Conservation (phyloP, 1,140 invertebrate genomes). For the Drosophila simulans region DNA sequence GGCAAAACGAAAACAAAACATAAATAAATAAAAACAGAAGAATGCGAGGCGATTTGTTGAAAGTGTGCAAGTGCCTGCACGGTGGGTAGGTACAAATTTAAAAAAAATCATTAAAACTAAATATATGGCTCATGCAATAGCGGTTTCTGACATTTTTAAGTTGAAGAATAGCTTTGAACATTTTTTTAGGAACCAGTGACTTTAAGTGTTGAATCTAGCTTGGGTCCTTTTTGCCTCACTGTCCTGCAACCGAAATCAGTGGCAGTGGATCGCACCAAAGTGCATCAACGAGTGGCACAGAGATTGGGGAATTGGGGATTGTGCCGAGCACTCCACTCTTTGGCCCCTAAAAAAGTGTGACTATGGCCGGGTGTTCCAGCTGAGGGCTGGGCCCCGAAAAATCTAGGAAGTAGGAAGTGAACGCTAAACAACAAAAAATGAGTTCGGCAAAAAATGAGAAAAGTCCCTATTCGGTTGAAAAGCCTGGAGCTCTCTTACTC, state of each 20-base stretch:
- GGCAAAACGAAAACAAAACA: constrained; percentile 36
- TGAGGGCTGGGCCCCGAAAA: constrained; percentile 30
- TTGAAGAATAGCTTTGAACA: no score
- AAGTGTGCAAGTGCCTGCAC: constrained; percentile 58
- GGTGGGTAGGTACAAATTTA: constrained; percentile 23
- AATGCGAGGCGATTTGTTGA: constrained; percentile 76
- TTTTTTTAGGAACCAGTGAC: not conserved
- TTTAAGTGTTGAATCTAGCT: not conserved
- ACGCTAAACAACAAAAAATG: constrained; percentile 30
- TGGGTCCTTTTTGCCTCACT: constrained; percentile 18
- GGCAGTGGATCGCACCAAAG: constrained; percentile 40
- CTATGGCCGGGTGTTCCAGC: constrained; percentile 24
- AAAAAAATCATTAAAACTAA: not conserved
- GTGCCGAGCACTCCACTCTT: constrained; percentile 24
- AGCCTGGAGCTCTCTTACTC: not conserved
- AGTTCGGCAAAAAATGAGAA: constrained; percentile 40
- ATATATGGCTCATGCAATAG: no score
- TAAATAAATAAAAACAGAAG: constrained; percentile 54
- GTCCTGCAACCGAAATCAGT: constrained; percentile 36
- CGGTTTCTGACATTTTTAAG: no score
- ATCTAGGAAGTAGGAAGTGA: constrained; percentile 78
- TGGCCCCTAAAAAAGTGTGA: constrained; percentile 56
- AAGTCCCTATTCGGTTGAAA: constrained; percentile 52
- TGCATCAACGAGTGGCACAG: constrained; percentile 74
- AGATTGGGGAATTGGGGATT: constrained; percentile 46